Evolutionary conservation across 53 echinoderm and acorn worm species (phyloP).

Genomic region (Patiria pectinifera): DNA sequence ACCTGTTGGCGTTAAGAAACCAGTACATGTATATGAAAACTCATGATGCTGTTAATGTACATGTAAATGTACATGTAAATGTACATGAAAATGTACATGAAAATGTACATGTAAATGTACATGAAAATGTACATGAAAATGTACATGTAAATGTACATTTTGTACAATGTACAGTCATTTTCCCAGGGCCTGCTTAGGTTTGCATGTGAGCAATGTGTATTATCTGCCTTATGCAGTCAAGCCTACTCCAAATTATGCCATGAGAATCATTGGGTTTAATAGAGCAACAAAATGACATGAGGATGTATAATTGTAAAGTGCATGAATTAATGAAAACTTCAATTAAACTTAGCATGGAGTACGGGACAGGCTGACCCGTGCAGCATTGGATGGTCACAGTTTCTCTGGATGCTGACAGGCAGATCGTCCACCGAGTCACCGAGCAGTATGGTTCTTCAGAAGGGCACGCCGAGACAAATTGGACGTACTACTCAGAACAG

Average conservation of each 20-base stretch:
- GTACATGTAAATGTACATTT: neutral
- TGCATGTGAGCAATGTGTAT: neutral
- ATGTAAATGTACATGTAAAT: too few relatives aligned
- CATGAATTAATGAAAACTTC: conserved; percentile 16
- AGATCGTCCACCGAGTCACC: neutral
- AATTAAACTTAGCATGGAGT: conserved; percentile 11
- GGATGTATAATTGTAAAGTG: conserved; percentile 10
- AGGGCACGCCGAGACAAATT: neutral
- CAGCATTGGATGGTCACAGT: neutral
- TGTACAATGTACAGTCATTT: neutral
- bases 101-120: neutral
- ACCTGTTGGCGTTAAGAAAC: too few relatives aligned
- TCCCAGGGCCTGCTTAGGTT: neutral
- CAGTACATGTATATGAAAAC: too few relatives aligned
- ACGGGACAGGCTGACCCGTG: conserved; percentile 16
- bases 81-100: too few relatives aligned
- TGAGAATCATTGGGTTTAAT: neutral
- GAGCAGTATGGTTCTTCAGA: neutral
- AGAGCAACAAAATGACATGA: neutral
- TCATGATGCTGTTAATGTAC: too few relatives aligned
- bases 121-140: too few relatives aligned
- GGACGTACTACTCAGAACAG: neutral
- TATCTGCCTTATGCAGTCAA: neutral
- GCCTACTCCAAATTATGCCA: neutral
- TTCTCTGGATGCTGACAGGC: neutral